A percentile compares a stretch with the other conserved stretches of the same genome.
Evolutionary conservation across 1,140 invertebrate species (phyloP).

Genomic region (Hylyphantes graminicola): DNA sequence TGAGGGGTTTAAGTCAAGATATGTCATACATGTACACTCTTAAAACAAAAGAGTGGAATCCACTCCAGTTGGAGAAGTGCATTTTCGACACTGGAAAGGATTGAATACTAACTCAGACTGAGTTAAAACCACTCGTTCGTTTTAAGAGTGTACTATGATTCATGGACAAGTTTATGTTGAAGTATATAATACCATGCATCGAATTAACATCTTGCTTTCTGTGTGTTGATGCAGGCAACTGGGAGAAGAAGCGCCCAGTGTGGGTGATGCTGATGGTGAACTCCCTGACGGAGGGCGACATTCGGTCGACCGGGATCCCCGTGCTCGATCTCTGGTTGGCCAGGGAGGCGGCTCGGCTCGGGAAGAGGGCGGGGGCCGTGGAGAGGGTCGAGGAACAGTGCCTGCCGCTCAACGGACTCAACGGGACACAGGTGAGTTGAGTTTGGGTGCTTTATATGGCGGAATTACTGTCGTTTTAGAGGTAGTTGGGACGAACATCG

Average conservation of each 20-base stretch:
- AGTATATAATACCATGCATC: too few relatives aligned
- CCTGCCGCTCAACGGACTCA: slow-evolving; percentile 72
- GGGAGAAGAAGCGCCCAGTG: slow-evolving; percentile 72
- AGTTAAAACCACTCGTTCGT: too few relatives aligned
- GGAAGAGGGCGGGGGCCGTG: slow-evolving; percentile 71
- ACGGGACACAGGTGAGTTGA: slow-evolving; percentile 68
- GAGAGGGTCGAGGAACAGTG: slow-evolving; percentile 74
- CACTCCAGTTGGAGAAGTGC: too few relatives aligned
- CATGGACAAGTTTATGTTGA: too few relatives aligned
- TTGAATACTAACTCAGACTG: too few relatives aligned
- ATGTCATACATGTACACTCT: too few relatives aligned
- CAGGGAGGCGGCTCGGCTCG: slow-evolving; percentile 70
- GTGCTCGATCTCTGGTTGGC: slow-evolving; percentile 73
- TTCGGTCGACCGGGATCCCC: slow-evolving; percentile 71
- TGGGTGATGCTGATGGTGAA: slow-evolving; percentile 74
- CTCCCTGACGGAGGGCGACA: slow-evolving; percentile 71
- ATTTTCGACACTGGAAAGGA: too few relatives aligned
- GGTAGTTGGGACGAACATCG: too few relatives aligned
- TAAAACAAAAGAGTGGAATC: too few relatives aligned
- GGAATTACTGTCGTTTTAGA: too few relatives aligned
- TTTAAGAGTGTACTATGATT: too few relatives aligned
- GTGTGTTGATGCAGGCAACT: slow-evolving; percentile 70
- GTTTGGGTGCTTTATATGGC: background rate
- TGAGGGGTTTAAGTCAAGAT: too few relatives aligned
- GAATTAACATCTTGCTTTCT: background rate